These are phyloP conservation scores for Proctacanthus coquilletti DNA, from an alignment of 1,140 invertebrate genomes.

Conservation along the genomic window DNA sequence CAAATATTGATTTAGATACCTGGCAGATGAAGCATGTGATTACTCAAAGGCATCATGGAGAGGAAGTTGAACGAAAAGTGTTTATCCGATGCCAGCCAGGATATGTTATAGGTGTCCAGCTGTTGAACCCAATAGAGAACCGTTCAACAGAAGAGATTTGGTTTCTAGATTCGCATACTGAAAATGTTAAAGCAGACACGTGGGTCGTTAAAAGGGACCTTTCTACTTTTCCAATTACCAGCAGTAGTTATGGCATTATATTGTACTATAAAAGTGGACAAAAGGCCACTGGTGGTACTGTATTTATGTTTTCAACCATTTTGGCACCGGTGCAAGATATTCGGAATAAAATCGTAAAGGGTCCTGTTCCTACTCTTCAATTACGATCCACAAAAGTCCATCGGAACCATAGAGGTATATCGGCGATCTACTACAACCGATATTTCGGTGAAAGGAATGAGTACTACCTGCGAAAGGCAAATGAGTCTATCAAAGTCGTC, in stretches of 20 bases:
- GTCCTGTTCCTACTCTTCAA: constrained; percentile 56
- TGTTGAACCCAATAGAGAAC: constrained; percentile 77
- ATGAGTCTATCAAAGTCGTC: constrained; percentile 68
- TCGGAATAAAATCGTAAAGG: constrained; percentile 51
- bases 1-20: constrained; percentile 47
- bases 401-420: constrained; percentile 65
- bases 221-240: constrained; percentile 72
- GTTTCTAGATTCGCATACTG: constrained; percentile 56
- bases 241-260: constrained; percentile 65
- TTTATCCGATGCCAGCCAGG: constrained; percentile 52
- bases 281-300: constrained; percentile 60
- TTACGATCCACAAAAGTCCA: constrained; percentile 58
- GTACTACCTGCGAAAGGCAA: constrained; percentile 70
- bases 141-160: constrained; percentile 66
- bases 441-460: constrained; percentile 70
- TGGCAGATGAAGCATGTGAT: constrained; percentile 63
- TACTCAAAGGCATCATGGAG: constrained; percentile 43
- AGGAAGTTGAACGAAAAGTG: constrained; percentile 39
- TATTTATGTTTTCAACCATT: constrained; percentile 67
- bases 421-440: constrained; percentile 78
- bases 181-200: constrained; percentile 39
- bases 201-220: constrained; percentile 72
- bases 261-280: constrained; percentile 68
- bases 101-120: constrained; percentile 63
- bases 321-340: constrained; percentile 51